Evolutionary conservation across 2,797 vertebrate species (phyloP), one percentile per base, ranked within the genome.

Genomic region (Neosilurus mollespiculum): DNA sequence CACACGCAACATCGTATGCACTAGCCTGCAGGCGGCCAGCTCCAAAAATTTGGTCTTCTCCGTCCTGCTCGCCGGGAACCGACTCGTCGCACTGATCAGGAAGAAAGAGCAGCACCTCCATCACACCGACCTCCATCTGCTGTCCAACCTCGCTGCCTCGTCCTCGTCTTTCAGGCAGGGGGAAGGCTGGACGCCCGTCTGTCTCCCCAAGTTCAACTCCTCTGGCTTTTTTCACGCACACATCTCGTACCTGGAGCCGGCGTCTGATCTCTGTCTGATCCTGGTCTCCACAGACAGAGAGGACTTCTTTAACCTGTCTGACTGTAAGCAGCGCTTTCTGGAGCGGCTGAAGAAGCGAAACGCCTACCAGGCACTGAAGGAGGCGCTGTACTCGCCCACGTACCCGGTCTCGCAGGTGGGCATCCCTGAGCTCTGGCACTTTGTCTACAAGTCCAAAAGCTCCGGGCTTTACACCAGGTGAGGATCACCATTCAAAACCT

Each of bases 371-470:
- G 90, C 93, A 0, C 91, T 99, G 89, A 94, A 94, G 89, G 97
- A 99, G 73, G 96, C 96, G 0, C 92, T 98, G 37, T 94, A 91
- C 85, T 92, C 88, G 24, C 96, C 96, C 56, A 95, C 91, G 87
- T 99, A 99, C 89, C 94, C 96, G 0, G 94, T 96, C 0, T 90
- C 92, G 65, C 97, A 97, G 87, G 96, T 98, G 75, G 97, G 96
- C 89, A 96, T 99, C 88, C 96, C 96, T 0, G 96, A 99, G 89
- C 96, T 99, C 85, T 92, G 97, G 62, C 98, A 99, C 93, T 99
- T 99, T 91, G 93, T 99, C 87, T 99, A 99, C 92, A 99, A 99
- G 90, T 99, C 97, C 11, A 99, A 98, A 93, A 99, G 98, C 93
- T 99, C 98, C 0, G 97, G 97, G 62, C 95, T 99, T 84, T 99